Conservation (phyloP, 2,113 vertebrate genomes). For the Loxodonta africana region DNA sequence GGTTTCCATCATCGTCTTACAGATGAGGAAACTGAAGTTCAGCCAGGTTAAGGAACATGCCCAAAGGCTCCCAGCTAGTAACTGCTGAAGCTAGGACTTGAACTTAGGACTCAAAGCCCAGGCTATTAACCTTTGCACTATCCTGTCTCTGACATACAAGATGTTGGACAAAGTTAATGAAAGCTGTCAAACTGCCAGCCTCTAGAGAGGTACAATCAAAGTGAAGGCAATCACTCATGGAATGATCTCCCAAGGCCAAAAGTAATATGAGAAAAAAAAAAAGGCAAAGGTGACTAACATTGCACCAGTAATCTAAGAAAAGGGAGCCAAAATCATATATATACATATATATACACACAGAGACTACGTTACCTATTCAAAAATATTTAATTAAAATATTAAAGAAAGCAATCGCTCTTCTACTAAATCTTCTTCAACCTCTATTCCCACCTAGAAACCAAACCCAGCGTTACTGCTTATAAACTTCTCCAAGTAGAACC, state of each 20-base stretch:
- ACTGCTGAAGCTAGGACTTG: constrained; percentile 51
- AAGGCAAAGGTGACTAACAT: neutral
- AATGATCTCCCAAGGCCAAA: constrained; percentile 1
- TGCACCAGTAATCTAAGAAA: neutral
- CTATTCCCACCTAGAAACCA: constrained; percentile 44
- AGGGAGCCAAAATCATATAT: neutral
- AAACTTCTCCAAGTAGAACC: constrained; percentile 39
- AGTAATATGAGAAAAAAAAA: neutral
- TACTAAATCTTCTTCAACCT: neutral
- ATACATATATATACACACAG: neutral
- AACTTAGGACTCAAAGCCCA: constrained; percentile 30
- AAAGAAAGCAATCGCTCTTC: neutral
- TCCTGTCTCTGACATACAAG: constrained; percentile 16
- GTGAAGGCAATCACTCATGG: neutral
- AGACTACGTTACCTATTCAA: neutral
- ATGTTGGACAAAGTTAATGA: constrained; percentile 55
- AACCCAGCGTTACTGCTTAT: neutral
- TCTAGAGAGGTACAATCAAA: constrained; percentile 20
- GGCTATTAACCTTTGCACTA: constrained; percentile 34
- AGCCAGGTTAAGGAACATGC: neutral
- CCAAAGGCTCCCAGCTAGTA: constrained; percentile 12
- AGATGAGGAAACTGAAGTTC: constrained; percentile 49
- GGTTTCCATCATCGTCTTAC: neutral
- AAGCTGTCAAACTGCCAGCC: constrained; percentile 25
- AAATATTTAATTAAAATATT: constrained; percentile 23